Base-by-base conservation (phyloP, 1,140 invertebrate genomes). In the Bacillus rossius region DNA sequence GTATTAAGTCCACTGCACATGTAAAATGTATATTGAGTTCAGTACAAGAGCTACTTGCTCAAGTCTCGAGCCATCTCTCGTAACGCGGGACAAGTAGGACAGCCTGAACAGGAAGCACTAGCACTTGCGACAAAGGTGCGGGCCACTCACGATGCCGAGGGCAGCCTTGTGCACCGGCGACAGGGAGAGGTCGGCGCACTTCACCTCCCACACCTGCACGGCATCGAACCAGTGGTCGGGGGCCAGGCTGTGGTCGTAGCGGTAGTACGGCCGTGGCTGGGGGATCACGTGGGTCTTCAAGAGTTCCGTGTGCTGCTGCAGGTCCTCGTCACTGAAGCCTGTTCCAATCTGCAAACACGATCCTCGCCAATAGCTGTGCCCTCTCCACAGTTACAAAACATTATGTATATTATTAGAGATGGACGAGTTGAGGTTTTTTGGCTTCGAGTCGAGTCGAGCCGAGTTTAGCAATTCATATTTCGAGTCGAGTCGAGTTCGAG, bases 181-280 rank as follows among this genome's bases (percentile, higher is more conserved):
- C 22, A 99, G 81, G 7, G 95, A 98, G 20, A 99, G 81, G 81
- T 99, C 98, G 0, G 97, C 98, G 74, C 94, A 98, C 76, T 98
- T 98, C 8, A 99, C 84, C 80, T 99, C 98, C 96, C 96, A 99
- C 13, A 99, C 92, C 73, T 92, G 85, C 5, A 86, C 83, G 3
- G 93, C 79, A 64, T 94, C 90, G 74, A 99, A 96, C 96, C 97
- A 99, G 69, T 89, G 90, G 78, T 99, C 96, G 8, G 97, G 94
- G 64, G 86, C 81, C 52, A 89, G 78, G 25, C 78, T 77, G 3
- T 72, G 65, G 71, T 96, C 92, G 69, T 79, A 95, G 45, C 86
- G 80, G 69, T 96, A 99, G 72, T 99, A 99, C 0, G 85, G 80
- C 69, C 89, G 91, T 0, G 93, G 84, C 51, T 81, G 72, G 0